These are phyloP conservation scores for Madoqua kirkii DNA, from an alignment of 2,113 vertebrate species.

Conservation along the genomic window DNA sequence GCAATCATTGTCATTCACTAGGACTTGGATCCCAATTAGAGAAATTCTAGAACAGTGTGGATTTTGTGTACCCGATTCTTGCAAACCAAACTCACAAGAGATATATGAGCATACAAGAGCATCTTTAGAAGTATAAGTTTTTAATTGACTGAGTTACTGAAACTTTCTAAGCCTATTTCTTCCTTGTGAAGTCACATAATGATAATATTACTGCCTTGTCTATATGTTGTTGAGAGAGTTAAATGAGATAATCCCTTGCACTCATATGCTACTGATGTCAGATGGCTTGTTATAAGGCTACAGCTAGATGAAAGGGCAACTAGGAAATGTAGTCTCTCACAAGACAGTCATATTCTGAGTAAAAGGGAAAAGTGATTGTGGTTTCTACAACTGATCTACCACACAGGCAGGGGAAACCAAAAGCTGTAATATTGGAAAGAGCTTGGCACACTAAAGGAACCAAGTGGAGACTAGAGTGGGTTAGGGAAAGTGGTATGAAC, in stretches of 20 bases:
- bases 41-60: neutral
- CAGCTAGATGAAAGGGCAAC: neutral
- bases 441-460: neutral
- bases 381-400: neutral
- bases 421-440: neutral
- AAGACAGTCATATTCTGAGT: neutral
- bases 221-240: neutral
- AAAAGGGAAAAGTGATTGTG: neutral
- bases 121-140: neutral
- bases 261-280: neutral
- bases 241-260: neutral
- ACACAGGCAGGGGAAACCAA: neutral
- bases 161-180: neutral
- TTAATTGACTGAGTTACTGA: neutral
- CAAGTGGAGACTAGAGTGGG: neutral
- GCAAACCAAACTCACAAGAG: neutral
- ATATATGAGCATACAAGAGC: neutral
- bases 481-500: neutral
- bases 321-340: neutral
- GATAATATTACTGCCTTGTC: neutral
- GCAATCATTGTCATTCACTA: neutral
- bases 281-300: neutral
- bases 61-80: neutral
- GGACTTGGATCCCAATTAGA: neutral
- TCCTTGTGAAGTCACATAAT: neutral